Conservation (phyloP, 1,140 invertebrate genomes). For the Drosophila yakuba region DNA sequence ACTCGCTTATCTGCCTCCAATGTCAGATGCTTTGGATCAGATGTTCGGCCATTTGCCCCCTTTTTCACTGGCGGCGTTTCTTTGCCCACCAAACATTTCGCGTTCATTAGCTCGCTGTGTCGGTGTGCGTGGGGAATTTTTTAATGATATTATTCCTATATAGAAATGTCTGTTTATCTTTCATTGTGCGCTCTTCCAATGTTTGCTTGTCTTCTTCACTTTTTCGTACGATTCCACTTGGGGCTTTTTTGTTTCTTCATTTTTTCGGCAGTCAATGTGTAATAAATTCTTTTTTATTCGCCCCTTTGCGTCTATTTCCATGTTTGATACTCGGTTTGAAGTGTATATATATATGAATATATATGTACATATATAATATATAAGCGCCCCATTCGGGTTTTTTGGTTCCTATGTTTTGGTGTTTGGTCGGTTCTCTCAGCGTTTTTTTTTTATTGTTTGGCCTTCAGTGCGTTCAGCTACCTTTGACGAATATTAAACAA, state of each 20-base stretch:
- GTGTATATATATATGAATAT: slow-evolving; percentile 21
- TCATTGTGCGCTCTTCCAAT: slow-evolving; percentile 39
- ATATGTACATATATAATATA: slow-evolving; percentile 36
- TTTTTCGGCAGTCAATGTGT: slow-evolving; percentile 61
- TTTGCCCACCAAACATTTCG: slow-evolving; percentile 55
- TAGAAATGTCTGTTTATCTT: slow-evolving; percentile 44
- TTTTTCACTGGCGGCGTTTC: slow-evolving; percentile 12
- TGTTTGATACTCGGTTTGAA: slow-evolving; percentile 27
- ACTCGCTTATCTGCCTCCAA: slow-evolving; percentile 9
- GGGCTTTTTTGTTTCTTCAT: slow-evolving; percentile 16
- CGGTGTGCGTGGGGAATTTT: slow-evolving; percentile 39
- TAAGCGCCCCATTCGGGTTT: slow-evolving; percentile 47
- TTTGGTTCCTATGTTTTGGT: slow-evolving; percentile 56
- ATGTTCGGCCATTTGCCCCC: slow-evolving; percentile 43
- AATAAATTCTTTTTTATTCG: slow-evolving; percentile 68
- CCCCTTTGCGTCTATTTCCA: slow-evolving; percentile 45
- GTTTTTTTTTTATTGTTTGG: slow-evolving; percentile 64
- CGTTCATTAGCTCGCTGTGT: slow-evolving; percentile 56
- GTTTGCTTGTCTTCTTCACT: slow-evolving; percentile 63
- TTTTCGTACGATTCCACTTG: slow-evolving; percentile 63
- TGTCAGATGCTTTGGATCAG: slow-evolving; percentile 69
- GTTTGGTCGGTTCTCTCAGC: slow-evolving; percentile 23
- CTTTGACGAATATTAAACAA: slow-evolving; percentile 83
- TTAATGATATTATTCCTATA: slow-evolving; percentile 52
- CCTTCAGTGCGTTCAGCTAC: slow-evolving; percentile 78